Percentiles rank a stretch among this genome's conserved stretches.
Evolutionary conservation across 2,113 vertebrate species (phyloP).

Genomic region (Lamprologus ornatipinnis): DNA sequence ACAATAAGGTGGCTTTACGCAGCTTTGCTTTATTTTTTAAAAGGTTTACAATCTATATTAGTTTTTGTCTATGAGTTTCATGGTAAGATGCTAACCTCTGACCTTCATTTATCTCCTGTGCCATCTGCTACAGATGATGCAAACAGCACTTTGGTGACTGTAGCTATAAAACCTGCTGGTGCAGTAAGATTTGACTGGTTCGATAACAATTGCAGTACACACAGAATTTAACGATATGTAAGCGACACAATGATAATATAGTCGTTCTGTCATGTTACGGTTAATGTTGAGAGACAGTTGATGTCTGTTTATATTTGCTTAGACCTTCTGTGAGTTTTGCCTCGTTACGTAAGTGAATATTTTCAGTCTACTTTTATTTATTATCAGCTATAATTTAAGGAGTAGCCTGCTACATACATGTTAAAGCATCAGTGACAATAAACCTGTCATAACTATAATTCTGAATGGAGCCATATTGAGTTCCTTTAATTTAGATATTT

Average conservation of each 20-base stretch:
- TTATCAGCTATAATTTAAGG: neutral
- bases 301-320: neutral
- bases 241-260: neutral
- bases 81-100: neutral
- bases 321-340: neutral
- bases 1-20: neutral
- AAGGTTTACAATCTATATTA: neutral
- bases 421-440: neutral
- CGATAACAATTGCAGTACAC: neutral
- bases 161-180: neutral
- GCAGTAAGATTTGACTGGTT: neutral
- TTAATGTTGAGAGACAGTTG: neutral
- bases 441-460: neutral
- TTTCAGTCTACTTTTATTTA: neutral
- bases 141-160: neutral
- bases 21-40: neutral
- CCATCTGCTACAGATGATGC: neutral
- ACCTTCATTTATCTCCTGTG: neutral
- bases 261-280: neutral
- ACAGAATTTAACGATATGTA: neutral
- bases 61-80: neutral
- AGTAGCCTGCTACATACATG: neutral
- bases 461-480: neutral
- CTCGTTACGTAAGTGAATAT: neutral
- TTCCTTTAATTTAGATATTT: neutral